phyloP scores from a whole-genome alignment of 2,888 invertebrate species.

The Idaea straminata region DNA sequence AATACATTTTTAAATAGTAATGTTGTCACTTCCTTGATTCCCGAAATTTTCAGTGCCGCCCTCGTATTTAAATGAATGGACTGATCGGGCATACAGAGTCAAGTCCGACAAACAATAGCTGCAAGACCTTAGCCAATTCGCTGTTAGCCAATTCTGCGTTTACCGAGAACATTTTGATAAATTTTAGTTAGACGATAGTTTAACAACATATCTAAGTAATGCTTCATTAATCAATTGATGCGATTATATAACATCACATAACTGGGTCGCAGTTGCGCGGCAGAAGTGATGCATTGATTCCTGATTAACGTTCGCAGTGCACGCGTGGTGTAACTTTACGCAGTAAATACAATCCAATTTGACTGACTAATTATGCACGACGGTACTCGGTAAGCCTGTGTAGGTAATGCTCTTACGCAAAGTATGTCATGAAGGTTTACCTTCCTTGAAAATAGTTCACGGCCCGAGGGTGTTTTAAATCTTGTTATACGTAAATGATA shows the following conservation, averaged over 20 bases:
- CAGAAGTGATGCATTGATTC: slow-evolving; percentile 10
- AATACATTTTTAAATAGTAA: no score
- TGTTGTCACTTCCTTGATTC: no score
- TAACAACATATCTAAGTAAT: no score
- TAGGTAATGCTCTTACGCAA: slow-evolving; percentile 8
- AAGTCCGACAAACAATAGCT: no score
- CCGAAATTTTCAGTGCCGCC: no score
- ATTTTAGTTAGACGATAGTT: no score
- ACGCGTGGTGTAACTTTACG: slow-evolving; percentile 30
- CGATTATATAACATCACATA: background rate
- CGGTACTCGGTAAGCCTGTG: slow-evolving; percentile 21
- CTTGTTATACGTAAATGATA: background rate
- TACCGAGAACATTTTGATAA: no score
- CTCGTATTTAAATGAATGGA: no score
- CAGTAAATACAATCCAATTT: slow-evolving; percentile 44
- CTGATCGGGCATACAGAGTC: no score
- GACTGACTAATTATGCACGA: slow-evolving; percentile 26
- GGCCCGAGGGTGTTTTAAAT: background rate
- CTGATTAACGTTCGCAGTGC: slow-evolving; percentile 41
- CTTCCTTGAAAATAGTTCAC: background rate
- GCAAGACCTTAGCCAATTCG: no score
- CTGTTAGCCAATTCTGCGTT: no score
- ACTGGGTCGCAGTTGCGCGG: background rate
- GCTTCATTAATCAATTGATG: background rate
- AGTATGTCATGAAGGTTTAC: slow-evolving; percentile 14